Percentiles rank a stretch among this genome's conserved stretches.
Conservation (phyloP, 2,797 vertebrate genomes). For the Nannoperca australis region DNA sequence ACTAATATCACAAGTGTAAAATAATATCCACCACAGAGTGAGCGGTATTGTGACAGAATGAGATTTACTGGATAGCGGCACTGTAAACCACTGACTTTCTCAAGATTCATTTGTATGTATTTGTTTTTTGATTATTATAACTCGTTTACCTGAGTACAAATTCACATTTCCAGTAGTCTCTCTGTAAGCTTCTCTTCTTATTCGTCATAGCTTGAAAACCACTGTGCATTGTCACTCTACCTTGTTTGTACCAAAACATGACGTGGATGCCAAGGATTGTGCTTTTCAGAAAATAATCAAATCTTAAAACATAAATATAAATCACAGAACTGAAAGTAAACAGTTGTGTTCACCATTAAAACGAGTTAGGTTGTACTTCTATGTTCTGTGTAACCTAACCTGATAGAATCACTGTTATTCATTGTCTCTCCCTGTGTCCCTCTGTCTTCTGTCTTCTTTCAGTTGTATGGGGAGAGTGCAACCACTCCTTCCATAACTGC, state of each 20-base stretch:
- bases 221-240: background rate
- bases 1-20: background rate
- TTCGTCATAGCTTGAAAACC: background rate
- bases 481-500: constrained; percentile 99
- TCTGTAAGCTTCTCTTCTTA: background rate
- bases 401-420: background rate
- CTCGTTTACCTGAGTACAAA: background rate
- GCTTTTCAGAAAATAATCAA: background rate
- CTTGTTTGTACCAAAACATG: background rate
- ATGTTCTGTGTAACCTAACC: background rate
- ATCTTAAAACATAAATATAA: background rate
- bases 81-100: background rate
- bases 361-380: background rate
- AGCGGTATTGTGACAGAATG: background rate
- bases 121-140: background rate
- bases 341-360: background rate
- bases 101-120: background rate
- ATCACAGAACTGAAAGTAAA: background rate
- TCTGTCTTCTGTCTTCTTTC: constrained; percentile 35
- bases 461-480: constrained; percentile 99
- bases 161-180: background rate
- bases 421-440: background rate
- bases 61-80: background rate
- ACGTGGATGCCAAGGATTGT: background rate
- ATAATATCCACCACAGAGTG: too few relatives aligned